A percentile compares a stretch with the other conserved stretches of the same genome.
Conservation (phyloP, 2,797 vertebrate genomes). For the Fundulus diaphanus region DNA sequence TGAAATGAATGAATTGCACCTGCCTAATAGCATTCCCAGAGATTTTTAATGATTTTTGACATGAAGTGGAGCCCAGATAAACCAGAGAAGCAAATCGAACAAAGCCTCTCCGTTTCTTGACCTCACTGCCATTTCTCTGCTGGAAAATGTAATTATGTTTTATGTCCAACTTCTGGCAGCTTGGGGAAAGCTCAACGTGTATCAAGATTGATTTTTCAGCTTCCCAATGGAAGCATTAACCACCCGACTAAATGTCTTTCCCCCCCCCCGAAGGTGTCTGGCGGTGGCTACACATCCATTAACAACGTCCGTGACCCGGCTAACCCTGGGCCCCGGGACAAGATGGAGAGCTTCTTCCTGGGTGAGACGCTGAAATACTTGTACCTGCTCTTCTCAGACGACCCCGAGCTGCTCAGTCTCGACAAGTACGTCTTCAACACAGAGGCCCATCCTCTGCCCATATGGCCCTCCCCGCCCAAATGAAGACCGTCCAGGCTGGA, state of each 20-base stretch:
- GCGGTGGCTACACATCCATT: constrained; percentile 94
- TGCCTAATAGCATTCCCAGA: too few species aligned
- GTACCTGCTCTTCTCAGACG: constrained; percentile 92
- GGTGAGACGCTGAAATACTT: constrained; percentile 97
- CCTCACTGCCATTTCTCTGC: too few species aligned
- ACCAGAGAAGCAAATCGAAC: too few species aligned
- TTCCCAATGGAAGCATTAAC: neutral
- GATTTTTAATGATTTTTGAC: too few species aligned
- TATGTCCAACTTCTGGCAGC: neutral
- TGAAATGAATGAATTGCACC: too few species aligned
- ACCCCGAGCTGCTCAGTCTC: constrained; percentile 87
- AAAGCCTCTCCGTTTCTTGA: too few species aligned
- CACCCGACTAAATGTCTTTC: constrained; percentile 2
- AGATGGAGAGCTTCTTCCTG: constrained; percentile 99
- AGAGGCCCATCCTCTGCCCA: constrained; percentile 94
- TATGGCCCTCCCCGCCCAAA: constrained; percentile 86
- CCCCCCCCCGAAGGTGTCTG: constrained; percentile 82
- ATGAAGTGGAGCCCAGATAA: too few species aligned
- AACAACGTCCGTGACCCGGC: constrained; percentile 89
- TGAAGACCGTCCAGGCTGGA: constrained; percentile 34
- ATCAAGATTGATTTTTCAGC: neutral
- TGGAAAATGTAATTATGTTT: too few species aligned
- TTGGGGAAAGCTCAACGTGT: neutral
- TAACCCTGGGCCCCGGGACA: constrained; percentile 90
- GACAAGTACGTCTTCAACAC: constrained; percentile 96